phyloP scores from a whole-genome alignment of 2,888 invertebrate species.

The Nephrocerus scutellatus region DNA sequence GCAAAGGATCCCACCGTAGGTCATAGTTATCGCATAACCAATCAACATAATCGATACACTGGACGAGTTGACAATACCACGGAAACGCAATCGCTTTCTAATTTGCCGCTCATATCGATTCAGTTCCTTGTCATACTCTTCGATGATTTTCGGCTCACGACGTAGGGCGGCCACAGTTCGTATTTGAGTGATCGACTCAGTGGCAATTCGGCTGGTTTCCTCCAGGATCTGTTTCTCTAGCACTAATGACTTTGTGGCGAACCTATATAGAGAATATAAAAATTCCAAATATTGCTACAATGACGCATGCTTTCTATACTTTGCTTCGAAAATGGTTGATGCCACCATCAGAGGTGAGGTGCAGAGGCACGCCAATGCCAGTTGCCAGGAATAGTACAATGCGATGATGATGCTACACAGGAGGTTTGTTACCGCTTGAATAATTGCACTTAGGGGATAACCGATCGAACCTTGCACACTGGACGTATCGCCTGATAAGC shows the following conservation, averaged over 20 bases:
- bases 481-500: slow-evolving; percentile 61
- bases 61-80: slow-evolving; percentile 61
- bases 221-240: slow-evolving; percentile 56
- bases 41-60: slow-evolving; percentile 61
- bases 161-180: slow-evolving; percentile 57
- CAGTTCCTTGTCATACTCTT: slow-evolving; percentile 53
- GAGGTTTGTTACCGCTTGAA: slow-evolving; percentile 58
- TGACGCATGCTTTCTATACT: slow-evolving; percentile 29
- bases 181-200: slow-evolving; percentile 63
- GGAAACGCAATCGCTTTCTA: slow-evolving; percentile 51
- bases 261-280: too few relatives aligned
- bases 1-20: slow-evolving; percentile 62
- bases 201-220: slow-evolving; percentile 58
- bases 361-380: slow-evolving; percentile 57
- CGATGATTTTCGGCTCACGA: slow-evolving; percentile 52
- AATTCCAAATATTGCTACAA: too few relatives aligned
- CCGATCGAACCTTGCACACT: slow-evolving; percentile 64
- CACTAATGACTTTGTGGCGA: slow-evolving; percentile 53
- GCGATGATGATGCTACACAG: slow-evolving; percentile 54
- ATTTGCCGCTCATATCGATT: slow-evolving; percentile 46
- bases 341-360: slow-evolving; percentile 58
- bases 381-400: slow-evolving; percentile 58
- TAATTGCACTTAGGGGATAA: slow-evolving; percentile 56
- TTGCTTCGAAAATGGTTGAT: slow-evolving; percentile 57
- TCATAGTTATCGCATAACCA: slow-evolving; percentile 60